Evolutionary conservation across 1,140 invertebrate species (phyloP), one percentile per base, ranked within the genome.

Genomic region (Arctopsyche grandis): DNA sequence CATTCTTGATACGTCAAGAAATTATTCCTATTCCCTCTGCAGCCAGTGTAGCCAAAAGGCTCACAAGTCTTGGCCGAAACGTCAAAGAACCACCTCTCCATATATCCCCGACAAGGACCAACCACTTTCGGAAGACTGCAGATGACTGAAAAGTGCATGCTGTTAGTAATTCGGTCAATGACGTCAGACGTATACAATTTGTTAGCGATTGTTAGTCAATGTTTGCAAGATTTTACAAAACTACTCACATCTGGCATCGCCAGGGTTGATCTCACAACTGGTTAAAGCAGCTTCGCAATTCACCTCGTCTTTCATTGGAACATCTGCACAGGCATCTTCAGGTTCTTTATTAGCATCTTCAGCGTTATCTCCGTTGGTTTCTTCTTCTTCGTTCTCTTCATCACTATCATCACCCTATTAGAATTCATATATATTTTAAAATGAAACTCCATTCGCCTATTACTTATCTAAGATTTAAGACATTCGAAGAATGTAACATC

Each of bases 11-110:
- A 88, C 21, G 90, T 90, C 71, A 91, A 89, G 87, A 97, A 98
- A 84, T 96, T 96, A 86, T 98, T 98, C 26, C 90, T 90, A 86
- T 97, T 98, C 9, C 93, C 94, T 82, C 94, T 94, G 85, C 97
- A 98, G 3, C 97, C 97, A 7, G 95, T 95, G 85, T 95, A 98
- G 22, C 88, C 90, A 86, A 98, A 98, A 71, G 91, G 87, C 84
- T 93, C 91, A 85, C 96, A 98, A 3, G 86, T 85, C 71, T 89
- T 88, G 26, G 90, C 86, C 73, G 91, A 89, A 83, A 92, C 90
- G 84, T 98, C 93, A 87, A 91, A 98, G 88, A 92, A 93, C 92
- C 93, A 99, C 44, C 93, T 91, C 78, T 91, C 91, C 84, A 93
- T 94, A 83, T 95, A 93, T 0, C 93, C 94, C 79, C 91, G 88